A percentile compares a stretch with the other conserved stretches of the same genome.
These are phyloP conservation scores for Martes martes DNA, from an alignment of 2,113 vertebrate species.

Conservation along the genomic window DNA sequence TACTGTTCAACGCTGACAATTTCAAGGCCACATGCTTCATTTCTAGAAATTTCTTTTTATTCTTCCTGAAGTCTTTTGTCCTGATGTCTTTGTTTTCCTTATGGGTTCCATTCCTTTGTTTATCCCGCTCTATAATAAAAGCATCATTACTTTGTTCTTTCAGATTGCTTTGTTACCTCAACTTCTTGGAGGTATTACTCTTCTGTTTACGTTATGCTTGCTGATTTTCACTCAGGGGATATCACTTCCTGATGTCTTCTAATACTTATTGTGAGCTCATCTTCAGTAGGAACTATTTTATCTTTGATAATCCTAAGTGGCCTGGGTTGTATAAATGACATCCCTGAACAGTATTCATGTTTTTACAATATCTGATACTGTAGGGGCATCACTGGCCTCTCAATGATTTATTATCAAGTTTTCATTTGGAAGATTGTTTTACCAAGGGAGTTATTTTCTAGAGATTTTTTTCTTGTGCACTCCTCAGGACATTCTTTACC, in stretches of 20 bases:
- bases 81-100: neutral
- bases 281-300: neutral
- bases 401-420: neutral
- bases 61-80: neutral
- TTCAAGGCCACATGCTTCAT: neutral
- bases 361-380: neutral
- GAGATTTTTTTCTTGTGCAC: neutral
- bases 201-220: neutral
- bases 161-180: neutral
- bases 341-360: neutral
- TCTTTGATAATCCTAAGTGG: neutral
- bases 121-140: neutral
- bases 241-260: neutral
- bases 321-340: neutral
- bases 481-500: neutral
- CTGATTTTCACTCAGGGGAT: neutral
- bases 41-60: neutral
- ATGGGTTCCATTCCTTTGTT: neutral
- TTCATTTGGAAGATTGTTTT: neutral
- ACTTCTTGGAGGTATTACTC: neutral
- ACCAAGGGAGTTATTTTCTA: neutral
- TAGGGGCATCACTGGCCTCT: neutral
- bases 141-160: neutral
- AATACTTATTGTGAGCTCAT: neutral
- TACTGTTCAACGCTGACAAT: neutral